Conservation (phyloP, 2,888 invertebrate species). For the Thumatha senex region DNA sequence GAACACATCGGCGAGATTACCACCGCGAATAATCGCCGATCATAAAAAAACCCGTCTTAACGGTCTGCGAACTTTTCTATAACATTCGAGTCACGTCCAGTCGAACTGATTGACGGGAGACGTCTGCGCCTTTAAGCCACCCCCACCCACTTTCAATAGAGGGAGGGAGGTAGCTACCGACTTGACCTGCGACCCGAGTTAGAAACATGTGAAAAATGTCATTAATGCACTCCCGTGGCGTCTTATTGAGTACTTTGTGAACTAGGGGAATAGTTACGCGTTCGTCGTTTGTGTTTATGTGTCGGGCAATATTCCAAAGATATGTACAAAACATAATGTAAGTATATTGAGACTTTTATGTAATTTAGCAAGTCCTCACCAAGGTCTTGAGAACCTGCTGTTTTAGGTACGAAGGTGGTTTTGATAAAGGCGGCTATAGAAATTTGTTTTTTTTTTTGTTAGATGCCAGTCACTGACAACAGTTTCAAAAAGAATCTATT, state of each 20-base stretch:
- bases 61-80: slow-evolving; percentile 51
- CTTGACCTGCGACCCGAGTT: slow-evolving; percentile 71
- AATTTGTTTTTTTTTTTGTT: too few relatives aligned
- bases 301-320: neutral
- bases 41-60: slow-evolving; percentile 64
- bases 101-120: slow-evolving; percentile 82
- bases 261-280: slow-evolving; percentile 17
- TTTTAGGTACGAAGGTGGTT: too few relatives aligned
- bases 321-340: too few relatives aligned
- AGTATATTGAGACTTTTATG: too few relatives aligned
- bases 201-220: slow-evolving; percentile 81
- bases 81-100: slow-evolving; percentile 77
- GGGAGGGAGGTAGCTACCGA: slow-evolving; percentile 27
- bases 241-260: slow-evolving; percentile 36
- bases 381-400: too few relatives aligned
- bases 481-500: too few relatives aligned
- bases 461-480: too few relatives aligned
- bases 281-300: slow-evolving; percentile 12
- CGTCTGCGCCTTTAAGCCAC: slow-evolving; percentile 67
- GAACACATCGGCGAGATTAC: slow-evolving; percentile 47
- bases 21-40: slow-evolving; percentile 57
- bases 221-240: slow-evolving; percentile 73
- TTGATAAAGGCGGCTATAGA: too few relatives aligned
- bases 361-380: too few relatives aligned
- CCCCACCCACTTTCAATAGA: slow-evolving; percentile 24